Evolutionary conservation across 1,140 invertebrate genomes (phyloP).

Genomic region (Metaphire vulgaris): DNA sequence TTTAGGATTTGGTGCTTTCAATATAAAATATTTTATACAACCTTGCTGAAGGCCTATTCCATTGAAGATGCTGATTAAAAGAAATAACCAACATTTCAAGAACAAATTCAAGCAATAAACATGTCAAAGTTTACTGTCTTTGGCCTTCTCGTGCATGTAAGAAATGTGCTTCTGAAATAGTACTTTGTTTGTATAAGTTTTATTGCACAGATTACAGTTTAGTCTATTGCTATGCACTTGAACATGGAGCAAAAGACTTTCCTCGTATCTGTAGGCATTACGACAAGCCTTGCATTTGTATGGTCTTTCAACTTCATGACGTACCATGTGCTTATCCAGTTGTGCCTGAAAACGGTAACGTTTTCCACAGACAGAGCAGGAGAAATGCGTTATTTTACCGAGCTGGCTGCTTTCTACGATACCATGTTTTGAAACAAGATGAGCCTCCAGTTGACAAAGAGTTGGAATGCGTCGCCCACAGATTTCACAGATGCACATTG

Average conservation of each 20-base stretch:
- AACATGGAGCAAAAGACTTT: conserved; percentile 13
- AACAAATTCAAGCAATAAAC: too few relatives aligned
- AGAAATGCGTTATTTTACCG: conserved; percentile 24
- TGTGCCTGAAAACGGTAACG: conserved; percentile 19
- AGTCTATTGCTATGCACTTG: conserved; percentile 22
- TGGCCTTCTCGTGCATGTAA: conserved; percentile 26
- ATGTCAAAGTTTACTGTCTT: conserved; percentile 8
- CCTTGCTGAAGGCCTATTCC: too few relatives aligned
- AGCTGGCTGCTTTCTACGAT: conserved; percentile 15
- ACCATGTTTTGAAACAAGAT: conserved; percentile 21
- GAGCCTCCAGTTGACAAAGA: conserved; percentile 10
- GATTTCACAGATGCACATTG: conserved; percentile 18
- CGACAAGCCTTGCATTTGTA: conserved; percentile 17
- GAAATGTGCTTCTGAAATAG: conserved; percentile 28
- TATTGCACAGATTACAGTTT: conserved; percentile 24
- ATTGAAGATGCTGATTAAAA: too few relatives aligned
- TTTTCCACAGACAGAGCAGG: conserved; percentile 20
- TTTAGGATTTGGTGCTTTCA: too few relatives aligned
- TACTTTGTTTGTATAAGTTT: conserved; percentile 19
- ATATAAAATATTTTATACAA: too few relatives aligned
- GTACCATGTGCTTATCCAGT: conserved; percentile 16
- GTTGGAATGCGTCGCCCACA: conserved; percentile 17
- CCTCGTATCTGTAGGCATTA: conserved; percentile 17
- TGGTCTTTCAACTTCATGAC: conserved; percentile 16
- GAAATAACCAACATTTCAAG: too few relatives aligned